phyloP scores from a whole-genome alignment of 2,113 vertebrate genomes.

The Festucalex cinctus region DNA sequence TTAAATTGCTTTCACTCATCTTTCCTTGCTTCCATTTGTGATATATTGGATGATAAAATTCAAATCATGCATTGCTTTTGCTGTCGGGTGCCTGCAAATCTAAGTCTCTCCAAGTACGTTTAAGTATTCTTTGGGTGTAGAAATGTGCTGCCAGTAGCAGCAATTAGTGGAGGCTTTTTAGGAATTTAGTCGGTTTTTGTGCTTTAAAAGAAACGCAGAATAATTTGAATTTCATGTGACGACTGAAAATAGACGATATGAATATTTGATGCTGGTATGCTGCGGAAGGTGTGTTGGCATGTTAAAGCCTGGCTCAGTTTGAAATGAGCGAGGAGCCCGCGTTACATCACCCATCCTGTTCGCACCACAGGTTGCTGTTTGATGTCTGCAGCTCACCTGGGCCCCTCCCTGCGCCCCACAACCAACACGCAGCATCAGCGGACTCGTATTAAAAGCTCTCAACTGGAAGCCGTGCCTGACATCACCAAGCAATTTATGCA shows the following conservation, averaged over 20 bases:
- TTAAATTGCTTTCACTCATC: background rate
- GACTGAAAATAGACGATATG: background rate
- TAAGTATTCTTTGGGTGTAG: background rate
- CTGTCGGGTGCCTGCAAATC: background rate
- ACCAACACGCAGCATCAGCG: constrained; percentile 35
- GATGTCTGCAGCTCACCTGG: constrained; percentile 39
- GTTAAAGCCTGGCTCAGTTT: constrained; percentile 34
- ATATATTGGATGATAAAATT: background rate
- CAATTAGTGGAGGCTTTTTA: background rate
- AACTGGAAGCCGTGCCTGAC: constrained; percentile 37
- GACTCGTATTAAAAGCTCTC: constrained; percentile 56
- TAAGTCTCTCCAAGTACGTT: background rate
- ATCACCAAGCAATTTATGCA: constrained; percentile 16
- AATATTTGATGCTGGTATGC: constrained; percentile 9
- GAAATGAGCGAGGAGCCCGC: constrained; percentile 27
- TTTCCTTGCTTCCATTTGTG: background rate
- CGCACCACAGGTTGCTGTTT: constrained; percentile 48
- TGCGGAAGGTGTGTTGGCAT: constrained; percentile 22
- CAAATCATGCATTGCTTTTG: background rate
- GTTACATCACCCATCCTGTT: constrained; percentile 16
- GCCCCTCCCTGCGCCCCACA: constrained; percentile 27
- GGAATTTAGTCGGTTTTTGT: background rate
- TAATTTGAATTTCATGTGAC: background rate
- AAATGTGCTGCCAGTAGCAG: constrained; percentile 2
- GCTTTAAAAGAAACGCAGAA: background rate